Percentiles rank a stretch among this genome's conserved stretches.
Evolutionary conservation across 2,888 invertebrate genomes (phyloP).

Genomic region (Noctua janthina): DNA sequence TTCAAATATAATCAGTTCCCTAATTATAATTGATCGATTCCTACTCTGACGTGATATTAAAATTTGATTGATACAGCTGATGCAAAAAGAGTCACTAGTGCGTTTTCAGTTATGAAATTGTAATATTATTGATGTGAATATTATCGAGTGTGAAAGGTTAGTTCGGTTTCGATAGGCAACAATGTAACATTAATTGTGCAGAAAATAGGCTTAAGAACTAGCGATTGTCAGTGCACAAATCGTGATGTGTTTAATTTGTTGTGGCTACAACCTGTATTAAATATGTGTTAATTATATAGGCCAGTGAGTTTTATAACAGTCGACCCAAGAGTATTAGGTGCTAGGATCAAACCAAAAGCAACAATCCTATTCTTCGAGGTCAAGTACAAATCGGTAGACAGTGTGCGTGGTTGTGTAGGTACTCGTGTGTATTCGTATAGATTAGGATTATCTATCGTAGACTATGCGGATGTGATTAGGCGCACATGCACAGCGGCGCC

Average conservation of each 20-base stretch:
- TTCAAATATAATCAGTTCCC: constrained; percentile 40
- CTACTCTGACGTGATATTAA: constrained; percentile 1
- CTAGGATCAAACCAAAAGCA: neutral
- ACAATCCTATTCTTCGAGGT: neutral
- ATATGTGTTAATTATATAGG: neutral
- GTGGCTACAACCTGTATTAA: constrained; percentile 7
- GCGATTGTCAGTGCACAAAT: constrained; percentile 27
- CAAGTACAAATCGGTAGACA: neutral
- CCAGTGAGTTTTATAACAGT: constrained; percentile 5
- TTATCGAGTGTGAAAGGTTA: constrained; percentile 75
- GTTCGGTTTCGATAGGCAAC: constrained; percentile 55
- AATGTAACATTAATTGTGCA: constrained; percentile 31
- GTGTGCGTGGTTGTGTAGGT: neutral
- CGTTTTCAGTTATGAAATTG: constrained; percentile 39
- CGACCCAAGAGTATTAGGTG: neutral
- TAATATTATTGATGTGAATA: constrained; percentile 43
- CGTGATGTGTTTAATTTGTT: constrained; percentile 29
- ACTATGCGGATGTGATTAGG: constrained; percentile 36
- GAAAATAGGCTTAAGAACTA: constrained; percentile 12
- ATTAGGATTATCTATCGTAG: constrained; percentile 1
- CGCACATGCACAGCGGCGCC: neutral
- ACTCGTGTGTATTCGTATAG: neutral
- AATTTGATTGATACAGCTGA: constrained; percentile 19
- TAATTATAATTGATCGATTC: constrained; percentile 45
- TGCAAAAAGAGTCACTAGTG: constrained; percentile 14